Base-by-base conservation (phyloP, 2,888 invertebrate genomes). In the Ormyrus labotus region DNA sequence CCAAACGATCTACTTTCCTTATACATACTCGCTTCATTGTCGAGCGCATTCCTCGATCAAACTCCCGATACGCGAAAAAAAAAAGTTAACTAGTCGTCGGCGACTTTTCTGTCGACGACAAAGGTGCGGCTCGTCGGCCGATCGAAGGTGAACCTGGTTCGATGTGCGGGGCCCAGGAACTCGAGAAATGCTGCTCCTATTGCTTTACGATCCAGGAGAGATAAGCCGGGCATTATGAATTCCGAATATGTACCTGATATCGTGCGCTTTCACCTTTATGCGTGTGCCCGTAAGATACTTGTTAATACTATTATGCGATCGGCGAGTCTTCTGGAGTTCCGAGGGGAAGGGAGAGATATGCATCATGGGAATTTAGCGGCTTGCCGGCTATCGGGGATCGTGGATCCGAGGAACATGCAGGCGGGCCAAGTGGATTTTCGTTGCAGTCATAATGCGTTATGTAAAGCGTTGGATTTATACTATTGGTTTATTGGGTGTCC, bases 211-310 rank as follows among this genome's bases (percentile, higher is more conserved):
- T 63, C 45, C 34, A 5, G 13, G n/a, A 6, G 48, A 47, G 73
- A 73, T 73, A 73, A 72, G 7, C 4, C 63, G 57, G 9, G 45
- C 50, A 63, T 50, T 64, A 60, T 69, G 57, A 45, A 73, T 73
- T 79, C 68, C 55, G 67, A 78, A 61, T 61, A 19, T 47, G 64
- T 71, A 65, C 51, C 50, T 65, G 76, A 76, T 76, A 78, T n/a
- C 47, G 13, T 7, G 34, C 9, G 47, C 71, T 71, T 77, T 71
- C 71, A 78, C 77, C 34, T 51, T 9, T 47, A 10, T 45, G 6
- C 50, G 19, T 11, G 48, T 13, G 19, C 57, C 0, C 10, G 6
- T 5, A 8, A 34, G 34, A 11, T 55, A 68, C 51, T 53, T 48
- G 11, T 55, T 34, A 4, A 19, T 58, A 55, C 34, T 34, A 34